phyloP scores from a whole-genome alignment of 2,888 invertebrate species.

The Drosophila borborema region DNA sequence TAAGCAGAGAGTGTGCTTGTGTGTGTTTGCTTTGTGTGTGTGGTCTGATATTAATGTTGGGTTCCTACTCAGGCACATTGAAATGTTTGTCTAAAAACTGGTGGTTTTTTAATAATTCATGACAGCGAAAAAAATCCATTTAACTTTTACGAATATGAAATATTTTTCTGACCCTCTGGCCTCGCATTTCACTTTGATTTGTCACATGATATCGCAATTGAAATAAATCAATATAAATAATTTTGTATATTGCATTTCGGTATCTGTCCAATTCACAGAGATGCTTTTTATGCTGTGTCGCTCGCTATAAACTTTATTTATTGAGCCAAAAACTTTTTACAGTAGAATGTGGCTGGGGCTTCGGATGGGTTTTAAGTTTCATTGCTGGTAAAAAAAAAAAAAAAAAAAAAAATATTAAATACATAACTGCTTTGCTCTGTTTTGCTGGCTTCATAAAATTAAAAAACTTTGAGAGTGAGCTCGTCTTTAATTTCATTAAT shows the following conservation, averaged over 20 bases:
- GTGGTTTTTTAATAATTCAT: background rate
- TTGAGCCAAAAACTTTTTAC: background rate
- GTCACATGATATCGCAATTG: background rate
- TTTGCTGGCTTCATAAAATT: background rate
- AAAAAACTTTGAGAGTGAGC: background rate
- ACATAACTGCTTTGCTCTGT: background rate
- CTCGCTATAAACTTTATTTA: background rate
- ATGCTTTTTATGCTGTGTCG: background rate
- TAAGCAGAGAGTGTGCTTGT: background rate
- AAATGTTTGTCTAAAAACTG: background rate
- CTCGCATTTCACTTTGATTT: background rate
- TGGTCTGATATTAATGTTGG: background rate
- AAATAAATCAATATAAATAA: constrained; percentile 4
- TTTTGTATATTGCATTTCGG: background rate
- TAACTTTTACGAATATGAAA: background rate
- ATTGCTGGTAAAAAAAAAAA: background rate
- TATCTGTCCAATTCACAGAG: background rate
- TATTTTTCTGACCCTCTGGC: background rate
- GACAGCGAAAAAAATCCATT: background rate
- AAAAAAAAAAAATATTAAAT: background rate
- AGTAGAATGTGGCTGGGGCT: background rate
- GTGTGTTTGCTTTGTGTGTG: too few relatives aligned
- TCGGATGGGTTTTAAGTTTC: background rate
- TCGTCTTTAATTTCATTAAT: background rate
- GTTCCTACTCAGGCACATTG: background rate